These are phyloP conservation scores for Andricus quercusramuli DNA, from an alignment of 2,888 invertebrate genomes.

Conservation along the genomic window DNA sequence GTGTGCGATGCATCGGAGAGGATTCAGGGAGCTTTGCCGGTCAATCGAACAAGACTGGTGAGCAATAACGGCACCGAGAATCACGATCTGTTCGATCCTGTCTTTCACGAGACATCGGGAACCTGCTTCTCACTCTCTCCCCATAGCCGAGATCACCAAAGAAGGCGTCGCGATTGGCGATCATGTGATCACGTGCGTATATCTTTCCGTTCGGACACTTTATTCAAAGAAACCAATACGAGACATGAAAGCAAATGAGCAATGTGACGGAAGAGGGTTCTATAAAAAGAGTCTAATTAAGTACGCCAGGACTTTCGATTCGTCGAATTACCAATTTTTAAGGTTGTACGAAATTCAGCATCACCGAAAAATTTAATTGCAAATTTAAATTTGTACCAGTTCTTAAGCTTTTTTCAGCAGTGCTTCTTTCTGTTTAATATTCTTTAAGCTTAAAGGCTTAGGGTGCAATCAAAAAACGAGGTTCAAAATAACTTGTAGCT, in stretches of 20 bases:
- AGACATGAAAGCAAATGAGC: conserved; percentile 57
- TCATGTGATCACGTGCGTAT: conserved; percentile 61
- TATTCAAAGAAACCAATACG: conserved; percentile 52
- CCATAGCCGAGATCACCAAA: conserved; percentile 66
- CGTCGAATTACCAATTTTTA: not conserved
- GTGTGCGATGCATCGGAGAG: not conserved
- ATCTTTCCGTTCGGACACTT: conserved; percentile 57
- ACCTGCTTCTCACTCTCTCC: conserved; percentile 61
- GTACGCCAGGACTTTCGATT: not conserved
- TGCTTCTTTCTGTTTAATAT: too few relatives aligned
- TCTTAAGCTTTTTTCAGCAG: too few relatives aligned
- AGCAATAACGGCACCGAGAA: conserved; percentile 50
- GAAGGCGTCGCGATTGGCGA: conserved; percentile 64
- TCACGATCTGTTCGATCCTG: conserved; percentile 50
- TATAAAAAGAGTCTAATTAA: conserved; percentile 1
- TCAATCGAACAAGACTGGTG: conserved; percentile 45
- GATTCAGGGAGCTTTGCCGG: conserved; percentile 33
- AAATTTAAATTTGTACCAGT: not conserved
- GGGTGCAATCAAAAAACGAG: too few relatives aligned
- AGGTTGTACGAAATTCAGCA: not conserved
- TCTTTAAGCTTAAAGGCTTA: too few relatives aligned
- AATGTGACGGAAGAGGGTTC: not conserved
- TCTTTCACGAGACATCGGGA: conserved; percentile 40
- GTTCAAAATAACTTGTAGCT: too few relatives aligned
- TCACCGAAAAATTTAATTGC: not conserved